These are phyloP conservation scores for Triops longicaudatus DNA, from an alignment of 1,140 invertebrate genomes.

Conservation along the genomic window DNA sequence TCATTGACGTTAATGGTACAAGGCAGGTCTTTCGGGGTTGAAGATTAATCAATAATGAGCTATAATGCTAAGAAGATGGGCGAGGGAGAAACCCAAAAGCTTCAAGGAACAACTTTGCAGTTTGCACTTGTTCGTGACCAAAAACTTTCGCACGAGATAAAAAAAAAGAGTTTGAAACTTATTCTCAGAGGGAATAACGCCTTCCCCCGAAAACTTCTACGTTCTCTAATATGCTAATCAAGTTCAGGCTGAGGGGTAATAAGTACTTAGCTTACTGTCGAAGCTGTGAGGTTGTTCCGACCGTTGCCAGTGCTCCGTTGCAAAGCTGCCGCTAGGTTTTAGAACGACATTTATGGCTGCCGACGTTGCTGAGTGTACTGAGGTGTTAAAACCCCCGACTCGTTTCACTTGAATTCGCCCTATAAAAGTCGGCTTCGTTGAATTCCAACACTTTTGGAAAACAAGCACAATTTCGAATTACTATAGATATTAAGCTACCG, in stretches of 20 bases:
- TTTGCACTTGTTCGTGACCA: not conserved
- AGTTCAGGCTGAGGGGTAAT: not conserved
- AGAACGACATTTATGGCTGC: not conserved
- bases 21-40: not conserved
- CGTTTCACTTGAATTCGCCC: not conserved
- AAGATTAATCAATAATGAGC: slow-evolving; percentile 4
- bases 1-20: not conserved
- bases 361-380: not conserved
- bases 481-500: not conserved
- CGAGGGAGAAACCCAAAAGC: not conserved
- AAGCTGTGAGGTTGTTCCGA: not conserved
- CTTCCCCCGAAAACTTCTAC: not conserved
- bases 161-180: not conserved
- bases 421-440: not conserved
- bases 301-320: not conserved
- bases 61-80: not conserved
- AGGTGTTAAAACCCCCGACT: not conserved
- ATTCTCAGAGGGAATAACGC: not conserved
- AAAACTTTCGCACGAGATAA: not conserved
- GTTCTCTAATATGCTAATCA: not conserved
- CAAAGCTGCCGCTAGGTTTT: not conserved
- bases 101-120: not conserved
- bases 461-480: not conserved
- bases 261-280: not conserved
- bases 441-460: not conserved